Evolutionary conservation across 1,140 invertebrate genomes (phyloP).

Genomic region (Globodera ellingtonae): DNA sequence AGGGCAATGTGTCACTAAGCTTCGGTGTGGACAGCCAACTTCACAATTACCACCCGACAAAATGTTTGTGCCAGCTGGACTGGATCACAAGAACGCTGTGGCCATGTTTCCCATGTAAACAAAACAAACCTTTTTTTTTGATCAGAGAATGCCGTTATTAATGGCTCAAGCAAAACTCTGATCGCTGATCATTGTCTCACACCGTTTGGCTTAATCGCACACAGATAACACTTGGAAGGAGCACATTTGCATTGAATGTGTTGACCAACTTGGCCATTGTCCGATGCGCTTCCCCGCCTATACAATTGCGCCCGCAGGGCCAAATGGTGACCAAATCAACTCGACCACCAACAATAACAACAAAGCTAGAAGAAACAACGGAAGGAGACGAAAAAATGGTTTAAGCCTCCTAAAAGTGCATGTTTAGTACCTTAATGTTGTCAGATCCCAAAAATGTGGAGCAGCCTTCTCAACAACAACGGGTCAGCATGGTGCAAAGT

Average conservation of each 20-base stretch:
- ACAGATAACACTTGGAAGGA: constrained; percentile 64
- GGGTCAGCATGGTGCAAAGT: constrained; percentile 23
- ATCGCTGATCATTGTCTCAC: background rate
- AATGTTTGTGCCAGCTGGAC: constrained; percentile 62
- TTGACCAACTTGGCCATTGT: constrained; percentile 56
- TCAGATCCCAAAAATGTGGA: background rate
- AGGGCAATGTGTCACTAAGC: constrained; percentile 57
- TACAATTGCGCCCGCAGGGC: constrained; percentile 15
- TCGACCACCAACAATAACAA: too few relatives aligned
- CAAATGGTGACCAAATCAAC: background rate
- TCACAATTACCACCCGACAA: constrained; percentile 59
- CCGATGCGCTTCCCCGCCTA: constrained; percentile 60
- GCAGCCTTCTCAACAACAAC: background rate
- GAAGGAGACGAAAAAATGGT: background rate
- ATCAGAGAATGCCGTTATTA: background rate
- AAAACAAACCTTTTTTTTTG: background rate
- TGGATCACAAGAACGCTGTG: constrained; percentile 55
- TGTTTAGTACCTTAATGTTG: background rate
- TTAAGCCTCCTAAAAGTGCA: background rate
- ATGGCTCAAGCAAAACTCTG: background rate
- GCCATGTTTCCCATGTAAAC: constrained; percentile 64
- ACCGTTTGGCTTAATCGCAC: background rate
- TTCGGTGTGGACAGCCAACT: constrained; percentile 40
- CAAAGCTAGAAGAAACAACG: background rate
- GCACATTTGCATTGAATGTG: constrained; percentile 59